Percentiles rank a stretch among this genome's conserved stretches.
Evolutionary conservation across 2,797 vertebrate genomes (phyloP).

Genomic region (Sebastes kiyomatsui): DNA sequence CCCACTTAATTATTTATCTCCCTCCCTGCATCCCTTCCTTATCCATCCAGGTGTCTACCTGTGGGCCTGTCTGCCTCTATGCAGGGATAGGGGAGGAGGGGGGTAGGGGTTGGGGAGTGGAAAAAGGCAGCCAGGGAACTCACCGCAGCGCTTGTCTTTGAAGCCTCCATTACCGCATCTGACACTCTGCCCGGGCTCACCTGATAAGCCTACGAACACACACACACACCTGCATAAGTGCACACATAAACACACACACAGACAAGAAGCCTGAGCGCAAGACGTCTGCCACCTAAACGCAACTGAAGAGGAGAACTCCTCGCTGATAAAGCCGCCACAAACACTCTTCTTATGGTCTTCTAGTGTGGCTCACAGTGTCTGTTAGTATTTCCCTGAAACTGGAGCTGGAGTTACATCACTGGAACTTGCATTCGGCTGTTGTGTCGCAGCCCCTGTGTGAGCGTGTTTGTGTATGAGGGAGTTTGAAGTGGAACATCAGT

Average conservation of each 20-base stretch:
- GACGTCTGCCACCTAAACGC: conserved; percentile 32
- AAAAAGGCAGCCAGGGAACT: conserved; percentile 82
- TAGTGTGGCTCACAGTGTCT: neutral
- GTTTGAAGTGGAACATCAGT: conserved; percentile 73
- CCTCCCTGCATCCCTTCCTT: conserved; percentile 30
- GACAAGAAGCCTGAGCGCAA: conserved; percentile 55
- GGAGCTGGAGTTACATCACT: conserved; percentile 29
- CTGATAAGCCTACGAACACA: conserved; percentile 87
- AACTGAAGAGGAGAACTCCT: conserved; percentile 20
- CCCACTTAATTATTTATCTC: conserved; percentile 48
- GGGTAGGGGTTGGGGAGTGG: conserved; percentile 16
- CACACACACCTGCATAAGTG: conserved; percentile 71
- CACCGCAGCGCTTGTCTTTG: conserved; percentile 87
- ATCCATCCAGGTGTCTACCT: conserved; percentile 46
- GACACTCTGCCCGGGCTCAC: conserved; percentile 88
- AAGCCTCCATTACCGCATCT: conserved; percentile 87
- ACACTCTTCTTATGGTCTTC: conserved; percentile 11
- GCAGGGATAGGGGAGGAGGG: conserved; percentile 6
- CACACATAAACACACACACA: conserved; percentile 63
- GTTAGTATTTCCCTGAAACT: conserved; percentile 10
- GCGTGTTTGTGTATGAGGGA: conserved; percentile 33
- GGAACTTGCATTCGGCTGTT: conserved; percentile 26
- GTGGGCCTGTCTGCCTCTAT: conserved; percentile 43
- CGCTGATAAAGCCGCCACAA: conserved; percentile 24
- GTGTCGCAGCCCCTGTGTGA: conserved; percentile 28